Conservation (phyloP, 2,888 invertebrate species). For the Ophioninae sp. region DNA sequence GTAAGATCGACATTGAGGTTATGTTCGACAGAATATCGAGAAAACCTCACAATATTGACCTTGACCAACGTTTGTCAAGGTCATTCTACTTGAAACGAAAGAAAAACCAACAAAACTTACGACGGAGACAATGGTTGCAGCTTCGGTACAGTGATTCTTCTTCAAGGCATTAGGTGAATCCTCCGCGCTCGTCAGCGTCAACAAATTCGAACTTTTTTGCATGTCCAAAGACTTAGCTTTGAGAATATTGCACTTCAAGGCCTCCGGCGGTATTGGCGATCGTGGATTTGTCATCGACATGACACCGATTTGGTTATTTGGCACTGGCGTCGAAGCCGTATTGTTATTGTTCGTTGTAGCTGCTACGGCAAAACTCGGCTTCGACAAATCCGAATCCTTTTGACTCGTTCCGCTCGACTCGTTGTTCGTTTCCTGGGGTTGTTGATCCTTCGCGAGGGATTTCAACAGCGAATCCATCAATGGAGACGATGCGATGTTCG, state of each 20-base stretch:
- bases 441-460: constrained; percentile 87
- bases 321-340: constrained; percentile 79
- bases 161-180: constrained; percentile 73
- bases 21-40: no score
- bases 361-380: constrained; percentile 84
- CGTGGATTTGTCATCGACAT: constrained; percentile 80
- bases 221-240: constrained; percentile 89
- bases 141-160: constrained; percentile 80
- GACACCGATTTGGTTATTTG: constrained; percentile 87
- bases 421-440: constrained; percentile 84
- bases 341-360: constrained; percentile 65
- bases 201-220: constrained; percentile 79
- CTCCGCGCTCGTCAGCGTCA: constrained; percentile 79
- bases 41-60: no score
- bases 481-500: constrained; percentile 77
- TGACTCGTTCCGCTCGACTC: constrained; percentile 82
- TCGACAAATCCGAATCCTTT: constrained; percentile 86
- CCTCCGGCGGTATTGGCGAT: constrained; percentile 92
- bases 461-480: constrained; percentile 89
- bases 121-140: constrained; percentile 89
- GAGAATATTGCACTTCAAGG: constrained; percentile 96
- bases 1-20: no score
- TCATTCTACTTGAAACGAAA: constrained; percentile 15
- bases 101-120: constrained; percentile 82
- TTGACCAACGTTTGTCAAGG: neutral